Conservation (phyloP, 30 jellyfish, hydroid and myxozoan species). For the Hydractinia symbiolongicarpus region DNA sequence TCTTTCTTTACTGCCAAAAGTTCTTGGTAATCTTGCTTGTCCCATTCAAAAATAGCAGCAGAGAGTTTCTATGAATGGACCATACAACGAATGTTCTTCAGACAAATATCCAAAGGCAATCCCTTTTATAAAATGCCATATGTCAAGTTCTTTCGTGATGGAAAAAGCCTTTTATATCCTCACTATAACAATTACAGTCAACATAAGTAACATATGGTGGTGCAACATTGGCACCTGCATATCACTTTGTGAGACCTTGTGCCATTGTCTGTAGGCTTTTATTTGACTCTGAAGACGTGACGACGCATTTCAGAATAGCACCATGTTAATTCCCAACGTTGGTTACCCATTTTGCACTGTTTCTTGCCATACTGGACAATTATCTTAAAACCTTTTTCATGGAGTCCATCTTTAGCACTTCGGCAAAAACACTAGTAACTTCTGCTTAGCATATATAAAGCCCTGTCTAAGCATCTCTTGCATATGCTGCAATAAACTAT, state of each 20-base stretch:
- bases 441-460: no score
- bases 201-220: conserved; percentile 39
- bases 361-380: conserved; percentile 43
- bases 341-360: conserved; percentile 36
- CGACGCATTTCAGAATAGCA: conserved; percentile 21
- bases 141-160: no score
- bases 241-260: conserved; percentile 31
- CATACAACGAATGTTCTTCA: conserved; percentile 28
- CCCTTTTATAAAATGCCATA: conserved; percentile 35
- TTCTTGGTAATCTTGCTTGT: conserved; percentile 13
- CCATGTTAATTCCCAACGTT: conserved; percentile 68
- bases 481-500: conserved; percentile 43
- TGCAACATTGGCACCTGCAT: conserved; percentile 18
- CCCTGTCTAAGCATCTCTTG: conserved; percentile 45
- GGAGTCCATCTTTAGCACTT: conserved; percentile 47
- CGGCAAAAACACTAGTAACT: conserved; percentile 36
- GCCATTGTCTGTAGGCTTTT: conserved; percentile 26
- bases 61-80: conserved; percentile 20
- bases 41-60: conserved; percentile 40
- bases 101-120: conserved; percentile 22
- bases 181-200: conserved; percentile 51
- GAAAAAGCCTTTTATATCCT: no score
- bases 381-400: conserved; percentile 36
- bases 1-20: conserved; percentile 32
- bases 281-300: conserved; percentile 16